Evolutionary conservation across 2,888 invertebrate genomes (phyloP).

Genomic region (Emmelina monodactyla): DNA sequence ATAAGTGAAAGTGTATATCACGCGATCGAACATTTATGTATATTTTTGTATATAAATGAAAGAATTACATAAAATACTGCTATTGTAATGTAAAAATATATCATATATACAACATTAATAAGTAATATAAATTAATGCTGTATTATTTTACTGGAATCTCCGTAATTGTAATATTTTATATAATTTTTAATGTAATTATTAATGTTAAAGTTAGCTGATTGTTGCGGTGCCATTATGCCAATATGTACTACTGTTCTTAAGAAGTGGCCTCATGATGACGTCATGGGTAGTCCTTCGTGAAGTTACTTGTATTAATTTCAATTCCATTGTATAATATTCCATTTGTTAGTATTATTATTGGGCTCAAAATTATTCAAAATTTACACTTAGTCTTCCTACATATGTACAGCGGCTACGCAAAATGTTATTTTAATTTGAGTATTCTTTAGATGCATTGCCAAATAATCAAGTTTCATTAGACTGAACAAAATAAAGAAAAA

Average conservation of each 20-base stretch:
- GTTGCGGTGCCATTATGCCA: conserved; percentile 62
- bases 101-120: conserved; percentile 35
- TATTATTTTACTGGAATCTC: conserved; percentile 58
- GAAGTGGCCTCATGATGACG: too few relatives aligned
- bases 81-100: conserved; percentile 43
- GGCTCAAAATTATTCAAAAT: conserved; percentile 41
- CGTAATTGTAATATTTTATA: conserved; percentile 52
- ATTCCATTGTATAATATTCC: too few relatives aligned
- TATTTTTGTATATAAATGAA: conserved; percentile 63
- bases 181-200: conserved; percentile 51
- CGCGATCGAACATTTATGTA: conserved; percentile 49
- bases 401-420: conserved; percentile 29
- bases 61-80: conserved; percentile 39
- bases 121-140: conserved; percentile 34
- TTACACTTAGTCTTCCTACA: conserved; percentile 57
- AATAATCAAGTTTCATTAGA: conserved; percentile 63
- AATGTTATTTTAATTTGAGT: conserved; percentile 31
- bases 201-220: conserved; percentile 48
- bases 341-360: conserved; percentile 10
- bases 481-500: too few relatives aligned
- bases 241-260: conserved; percentile 45
- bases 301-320: conserved; percentile 5
- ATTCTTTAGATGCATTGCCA: conserved; percentile 59
- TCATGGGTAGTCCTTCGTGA: too few relatives aligned
- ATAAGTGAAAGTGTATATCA: conserved; percentile 18